Base-by-base conservation (phyloP, 2,797 vertebrate genomes). In the Coregonus sp. region DNA sequence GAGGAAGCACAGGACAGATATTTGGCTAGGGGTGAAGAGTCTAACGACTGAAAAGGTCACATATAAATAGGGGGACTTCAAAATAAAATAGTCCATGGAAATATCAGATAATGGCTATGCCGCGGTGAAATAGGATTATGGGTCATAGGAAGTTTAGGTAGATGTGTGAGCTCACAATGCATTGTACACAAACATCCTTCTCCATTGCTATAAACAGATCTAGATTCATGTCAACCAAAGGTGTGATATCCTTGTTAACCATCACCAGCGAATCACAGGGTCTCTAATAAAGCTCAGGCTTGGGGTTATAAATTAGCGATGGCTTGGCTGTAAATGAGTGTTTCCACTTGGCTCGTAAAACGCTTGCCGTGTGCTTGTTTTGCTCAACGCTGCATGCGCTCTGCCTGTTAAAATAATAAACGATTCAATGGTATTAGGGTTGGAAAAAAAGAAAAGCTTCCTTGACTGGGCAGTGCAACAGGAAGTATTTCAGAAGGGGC, bases 291-390 rank as follows among this genome's bases (percentile, higher is more conserved):
- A 87, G 84, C 82, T 79, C 72, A 82, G 84, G 75, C 82, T 85
- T 72, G 40, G 86, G 52, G 85, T 88, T 77, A 91, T 93, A 92
- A 92, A 93, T 92, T 90, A 92, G 84, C 86, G 83, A 81, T 81
- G 83, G 85, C 87, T 91, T 91, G 93, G 92, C 92, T 90, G 87
- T 92, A 92, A 93, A 90, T 86, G 82, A 89, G 84, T 89, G 84
- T 94, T 94, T 94, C 93, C 92, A 94, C 85, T 92, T 85, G 84
- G 82, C 90, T 91, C 86, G 83, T 94, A 93, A 93, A 94, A 91
- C 77, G 83, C 85, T 90, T 89, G 90, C 88, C 83, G 84, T 89
- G 89, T 80, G 89, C 89, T 92, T 93, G 92, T 93, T 94, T 94
- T 92, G 84, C 90, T 91, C 90, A 74, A 84, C 80, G 40, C 84